A percentile compares a stretch with the other conserved stretches of the same genome.
Evolutionary conservation across 2,888 invertebrate genomes (phyloP).

Genomic region (Dione vanillae): DNA sequence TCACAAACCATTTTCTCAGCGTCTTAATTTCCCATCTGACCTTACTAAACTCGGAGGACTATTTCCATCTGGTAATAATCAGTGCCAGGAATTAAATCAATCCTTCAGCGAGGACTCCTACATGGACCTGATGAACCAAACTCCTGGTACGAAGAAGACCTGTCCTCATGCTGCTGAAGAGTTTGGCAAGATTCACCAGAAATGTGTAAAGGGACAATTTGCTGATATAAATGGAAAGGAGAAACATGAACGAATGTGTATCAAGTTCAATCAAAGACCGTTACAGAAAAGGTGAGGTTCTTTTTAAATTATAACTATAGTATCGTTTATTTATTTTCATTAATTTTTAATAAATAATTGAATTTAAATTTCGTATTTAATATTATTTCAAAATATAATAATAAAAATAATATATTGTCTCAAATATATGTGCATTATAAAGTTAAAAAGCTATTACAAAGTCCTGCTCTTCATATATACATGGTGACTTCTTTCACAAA

Average conservation of each 20-base stretch:
- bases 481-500: not conserved
- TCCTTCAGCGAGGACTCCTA: slow-evolving; percentile 80
- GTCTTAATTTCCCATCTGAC: slow-evolving; percentile 82
- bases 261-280: slow-evolving; percentile 81
- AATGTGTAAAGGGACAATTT: slow-evolving; percentile 76
- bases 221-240: slow-evolving; percentile 59
- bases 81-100: slow-evolving; percentile 79
- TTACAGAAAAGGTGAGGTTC: slow-evolving; percentile 73
- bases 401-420: too few species aligned
- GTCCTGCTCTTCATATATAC: not conserved
- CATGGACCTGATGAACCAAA: slow-evolving; percentile 74
- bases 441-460: not conserved
- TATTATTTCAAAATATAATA: too few species aligned
- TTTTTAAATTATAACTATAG: not conserved
- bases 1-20: slow-evolving; percentile 82
- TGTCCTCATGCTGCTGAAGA: slow-evolving; percentile 80
- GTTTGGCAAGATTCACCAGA: slow-evolving; percentile 81
- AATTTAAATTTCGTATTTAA: too few species aligned
- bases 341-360: too few species aligned
- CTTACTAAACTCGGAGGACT: slow-evolving; percentile 79
- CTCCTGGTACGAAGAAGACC: slow-evolving; percentile 62
- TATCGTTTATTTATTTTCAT: too few species aligned
- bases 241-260: slow-evolving; percentile 80
- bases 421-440: too few species aligned
- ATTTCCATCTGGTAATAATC: slow-evolving; percentile 78